Conservation (phyloP, 1,140 invertebrate genomes). For the Apis mellifera region Amel_HAv3.1 CM009936.2:278501-279000, state of each 20-base stretch:
- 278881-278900: neutral
- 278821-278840: conserved; percentile 41
- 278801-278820: neutral
- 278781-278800: conserved; percentile 34
- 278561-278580: conserved; percentile 75
- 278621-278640: conserved; percentile 54
- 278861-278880: neutral
- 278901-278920: neutral
- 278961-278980: neutral
- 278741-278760: conserved; percentile 56
- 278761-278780: conserved; percentile 55
- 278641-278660: conserved; percentile 31
- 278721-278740: conserved; percentile 60
- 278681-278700: conserved; percentile 29
- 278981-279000: neutral
- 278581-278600: conserved; percentile 66
- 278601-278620: conserved; percentile 77
- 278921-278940: conserved; percentile 13
- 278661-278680: conserved; percentile 71
- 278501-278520: conserved; percentile 62
- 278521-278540: conserved; percentile 71
- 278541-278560: conserved; percentile 53
- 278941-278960: neutral
- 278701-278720: conserved; percentile 72
- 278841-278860: conserved; percentile 26